These are phyloP conservation scores for Catonia carolina DNA, from an alignment of 2,888 invertebrate species.

Conservation along the genomic window DNA sequence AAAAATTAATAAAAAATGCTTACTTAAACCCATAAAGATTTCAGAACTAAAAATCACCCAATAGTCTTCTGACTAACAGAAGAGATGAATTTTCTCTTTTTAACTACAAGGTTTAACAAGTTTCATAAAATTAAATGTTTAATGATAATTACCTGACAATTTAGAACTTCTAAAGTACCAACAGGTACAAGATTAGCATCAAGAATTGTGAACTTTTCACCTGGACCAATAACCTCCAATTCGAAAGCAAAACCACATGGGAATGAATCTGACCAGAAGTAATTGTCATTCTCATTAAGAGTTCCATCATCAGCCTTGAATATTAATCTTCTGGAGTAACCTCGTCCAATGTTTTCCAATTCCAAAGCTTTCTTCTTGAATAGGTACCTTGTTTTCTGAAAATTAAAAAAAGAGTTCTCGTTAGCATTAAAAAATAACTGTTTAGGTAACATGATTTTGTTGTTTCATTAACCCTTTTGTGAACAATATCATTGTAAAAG, in stretches of 20 bases:
- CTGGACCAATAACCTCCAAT: constrained; percentile 57
- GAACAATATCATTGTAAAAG: no score
- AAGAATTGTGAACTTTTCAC: constrained; percentile 65
- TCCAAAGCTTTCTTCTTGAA: constrained; percentile 61
- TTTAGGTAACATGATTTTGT: no score
- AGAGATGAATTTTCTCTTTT: no score
- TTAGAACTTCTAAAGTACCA: constrained; percentile 58
- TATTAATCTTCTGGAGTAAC: constrained; percentile 65
- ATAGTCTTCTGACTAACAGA: no score
- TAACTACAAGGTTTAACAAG: no score
- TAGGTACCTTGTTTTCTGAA: constrained; percentile 41
- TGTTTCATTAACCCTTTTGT: no score
- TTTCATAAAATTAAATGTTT: no score
- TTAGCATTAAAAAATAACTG: no score
- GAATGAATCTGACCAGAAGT: constrained; percentile 72
- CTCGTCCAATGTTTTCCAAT: constrained; percentile 62
- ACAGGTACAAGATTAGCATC: constrained; percentile 60
- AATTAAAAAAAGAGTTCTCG: no score
- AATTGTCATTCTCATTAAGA: constrained; percentile 61
- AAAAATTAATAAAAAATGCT: no score
- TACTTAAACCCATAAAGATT: no score
- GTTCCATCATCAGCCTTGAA: constrained; percentile 52
- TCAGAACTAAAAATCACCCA: no score
- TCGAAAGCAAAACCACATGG: constrained; percentile 68
- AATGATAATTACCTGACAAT: constrained; percentile 53